A percentile compares a stretch with the other conserved stretches of the same genome.
These are phyloP conservation scores for Trissoscelio sp. DNA, from an alignment of 2,888 invertebrate species.

Conservation along the genomic window DNA sequence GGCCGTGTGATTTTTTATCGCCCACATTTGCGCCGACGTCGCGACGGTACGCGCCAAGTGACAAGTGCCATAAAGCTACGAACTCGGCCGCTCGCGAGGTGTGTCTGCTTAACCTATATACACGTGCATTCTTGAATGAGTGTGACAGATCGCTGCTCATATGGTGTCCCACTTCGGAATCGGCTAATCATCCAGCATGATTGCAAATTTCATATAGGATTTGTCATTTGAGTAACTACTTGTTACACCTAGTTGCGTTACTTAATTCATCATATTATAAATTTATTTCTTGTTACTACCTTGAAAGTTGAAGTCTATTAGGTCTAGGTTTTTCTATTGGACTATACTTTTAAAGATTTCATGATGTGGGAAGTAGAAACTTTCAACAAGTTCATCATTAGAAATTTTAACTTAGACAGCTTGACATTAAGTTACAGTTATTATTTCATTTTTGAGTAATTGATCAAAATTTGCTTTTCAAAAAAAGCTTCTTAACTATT, in stretches of 20 bases:
- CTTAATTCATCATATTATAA: not conserved
- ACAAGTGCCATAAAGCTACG: slow-evolving; percentile 44
- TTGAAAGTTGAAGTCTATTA: not conserved
- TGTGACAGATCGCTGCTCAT: slow-evolving; percentile 13
- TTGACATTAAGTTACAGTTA: no score
- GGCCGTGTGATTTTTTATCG: slow-evolving; percentile 18
- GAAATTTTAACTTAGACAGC: no score
- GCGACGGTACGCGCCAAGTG: slow-evolving; percentile 37
- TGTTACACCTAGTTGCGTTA: not conserved
- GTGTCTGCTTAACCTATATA: slow-evolving; percentile 65
- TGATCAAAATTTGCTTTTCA: no score
- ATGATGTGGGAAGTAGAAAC: no score
- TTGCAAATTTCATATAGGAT: not conserved
- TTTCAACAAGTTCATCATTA: no score
- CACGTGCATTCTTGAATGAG: slow-evolving; percentile 55
- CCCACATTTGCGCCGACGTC: slow-evolving; percentile 8
- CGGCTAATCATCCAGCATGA: not conserved
- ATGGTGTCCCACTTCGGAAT: slow-evolving; percentile 32
- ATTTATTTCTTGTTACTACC: not conserved
- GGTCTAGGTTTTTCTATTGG: not conserved
- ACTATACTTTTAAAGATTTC: not conserved
- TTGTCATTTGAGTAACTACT: not conserved
- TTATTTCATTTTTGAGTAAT: no score
- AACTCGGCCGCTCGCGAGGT: slow-evolving; percentile 54
- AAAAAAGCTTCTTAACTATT: no score